Percentiles rank a stretch among this genome's conserved stretches.
These are phyloP conservation scores for Zaprionus gabonicus DNA, from an alignment of 1,140 invertebrate species.

Conservation along the genomic window DNA sequence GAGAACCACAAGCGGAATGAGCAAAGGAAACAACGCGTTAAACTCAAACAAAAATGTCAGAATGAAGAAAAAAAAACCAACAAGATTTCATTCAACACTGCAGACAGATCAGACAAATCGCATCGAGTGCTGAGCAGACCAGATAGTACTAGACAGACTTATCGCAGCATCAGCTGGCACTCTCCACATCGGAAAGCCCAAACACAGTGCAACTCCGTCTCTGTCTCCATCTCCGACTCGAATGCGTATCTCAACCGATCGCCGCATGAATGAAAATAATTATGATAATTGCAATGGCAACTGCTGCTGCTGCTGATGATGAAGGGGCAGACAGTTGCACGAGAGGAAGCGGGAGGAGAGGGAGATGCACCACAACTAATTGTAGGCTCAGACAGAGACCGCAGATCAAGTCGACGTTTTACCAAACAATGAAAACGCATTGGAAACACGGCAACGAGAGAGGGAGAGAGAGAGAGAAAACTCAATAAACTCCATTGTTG, in stretches of 20 bases:
- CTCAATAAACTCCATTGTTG: constrained; percentile 80
- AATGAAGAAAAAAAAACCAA: constrained; percentile 29
- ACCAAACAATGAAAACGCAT: constrained; percentile 35
- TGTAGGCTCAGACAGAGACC: constrained; percentile 67
- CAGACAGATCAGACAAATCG: constrained; percentile 31
- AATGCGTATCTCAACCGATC: constrained; percentile 41
- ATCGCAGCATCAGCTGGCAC: constrained; percentile 66
- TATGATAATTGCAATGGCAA: constrained; percentile 79
- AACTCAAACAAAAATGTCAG: constrained; percentile 26
- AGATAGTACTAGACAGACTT: constrained; percentile 34
- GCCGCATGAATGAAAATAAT: constrained; percentile 81
- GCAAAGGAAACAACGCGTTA: constrained; percentile 67
- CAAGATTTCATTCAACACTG: constrained; percentile 38
- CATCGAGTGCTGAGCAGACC: neutral
- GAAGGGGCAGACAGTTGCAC: constrained; percentile 8
- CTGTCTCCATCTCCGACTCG: constrained; percentile 26
- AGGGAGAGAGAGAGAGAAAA: constrained; percentile 42
- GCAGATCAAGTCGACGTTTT: constrained; percentile 53
- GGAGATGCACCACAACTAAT: constrained; percentile 57
- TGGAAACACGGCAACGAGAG: neutral
- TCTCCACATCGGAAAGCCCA: constrained; percentile 19
- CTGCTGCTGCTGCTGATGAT: constrained; percentile 30
- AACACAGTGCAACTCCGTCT: neutral
- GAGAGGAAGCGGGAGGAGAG: constrained; percentile 4
- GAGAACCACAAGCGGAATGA: constrained; percentile 23